A percentile compares a stretch with the other conserved stretches of the same genome.
Conservation (phyloP, 2,888 invertebrate genomes). For the Pristionchus arcanus region DNA sequence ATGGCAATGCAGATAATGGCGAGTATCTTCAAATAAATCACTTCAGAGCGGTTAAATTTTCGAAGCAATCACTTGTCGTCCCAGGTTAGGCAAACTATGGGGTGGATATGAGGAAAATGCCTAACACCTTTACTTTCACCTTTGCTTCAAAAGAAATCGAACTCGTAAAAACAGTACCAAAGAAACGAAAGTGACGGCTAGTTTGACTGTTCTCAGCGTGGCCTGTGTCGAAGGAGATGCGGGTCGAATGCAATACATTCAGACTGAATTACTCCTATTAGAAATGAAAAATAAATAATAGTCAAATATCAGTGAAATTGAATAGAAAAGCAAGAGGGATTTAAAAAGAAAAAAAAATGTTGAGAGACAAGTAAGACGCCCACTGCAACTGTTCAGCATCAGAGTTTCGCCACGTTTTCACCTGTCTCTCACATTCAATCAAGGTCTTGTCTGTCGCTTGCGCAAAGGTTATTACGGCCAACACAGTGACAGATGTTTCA, state of each 20-base stretch:
- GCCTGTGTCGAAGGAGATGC: background rate
- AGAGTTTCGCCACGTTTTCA: background rate
- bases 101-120: too few species aligned
- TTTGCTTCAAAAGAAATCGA: too few species aligned
- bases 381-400: background rate
- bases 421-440: background rate
- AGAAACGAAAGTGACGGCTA: background rate
- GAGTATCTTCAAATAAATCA: background rate
- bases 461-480: background rate
- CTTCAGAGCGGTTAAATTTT: too few species aligned
- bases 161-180: background rate
- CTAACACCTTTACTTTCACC: too few species aligned
- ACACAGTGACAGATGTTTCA: background rate
- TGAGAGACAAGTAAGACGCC: background rate
- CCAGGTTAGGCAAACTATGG: too few species aligned
- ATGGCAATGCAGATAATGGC: background rate
- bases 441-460: background rate
- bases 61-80: too few species aligned
- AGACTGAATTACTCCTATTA: background rate
- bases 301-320: background rate
- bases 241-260: slow-evolving; percentile 2
- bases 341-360: background rate
- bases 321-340: too few species aligned
- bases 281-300: background rate
- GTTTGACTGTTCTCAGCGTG: background rate